Evolutionary conservation across 2,888 invertebrate genomes (phyloP), one percentile per base, ranked within the genome.

Genomic region (Camponotus fellah): DNA sequence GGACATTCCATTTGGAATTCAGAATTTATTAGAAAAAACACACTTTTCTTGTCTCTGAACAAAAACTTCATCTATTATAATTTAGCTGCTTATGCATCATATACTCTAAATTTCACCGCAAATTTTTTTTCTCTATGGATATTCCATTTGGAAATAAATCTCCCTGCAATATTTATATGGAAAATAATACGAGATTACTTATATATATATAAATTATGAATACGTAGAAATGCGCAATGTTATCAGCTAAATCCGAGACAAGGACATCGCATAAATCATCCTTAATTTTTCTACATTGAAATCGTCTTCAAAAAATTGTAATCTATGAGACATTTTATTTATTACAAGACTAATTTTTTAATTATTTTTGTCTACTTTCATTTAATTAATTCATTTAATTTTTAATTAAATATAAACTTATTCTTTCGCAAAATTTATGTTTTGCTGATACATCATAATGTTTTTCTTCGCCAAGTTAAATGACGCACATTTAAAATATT

Each of bases 221-320:
- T 56, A 68, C 14, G 32, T 65, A 56, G 56, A 26, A 56, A 6
- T 40, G n/a, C 9, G 40, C 56, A n/a, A 64, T 68, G 68, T 56
- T 26, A 21, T 17, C 76, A n/a, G 9, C 53, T 66, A 76, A 76
- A 66, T 43, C 37, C 9, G 6, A 14, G 3, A 3, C 56, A 56
- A 68, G 37, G 65, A 56, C 32, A 32, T 40, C 9, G n/a, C 60
- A 10, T 65, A 14, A 46, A 53, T 26, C 32, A 8, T 56, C n/a
- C 66, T 68, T 77, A 77, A 77, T 68, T 77, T 68, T 40, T 9
- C 56, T 40, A n/a, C 12, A 68, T 40, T 77, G 40, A 56, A 76
- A 77, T 4, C 9, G 9, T 21, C n/a, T 21, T 32, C 4, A 40
- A 34, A 26, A 21, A 12, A 74, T 14, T 2, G 9, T 12, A 17